These are phyloP conservation scores for Andricus quercusramuli DNA, from an alignment of 2,888 invertebrate species.

Conservation along the genomic window DNA sequence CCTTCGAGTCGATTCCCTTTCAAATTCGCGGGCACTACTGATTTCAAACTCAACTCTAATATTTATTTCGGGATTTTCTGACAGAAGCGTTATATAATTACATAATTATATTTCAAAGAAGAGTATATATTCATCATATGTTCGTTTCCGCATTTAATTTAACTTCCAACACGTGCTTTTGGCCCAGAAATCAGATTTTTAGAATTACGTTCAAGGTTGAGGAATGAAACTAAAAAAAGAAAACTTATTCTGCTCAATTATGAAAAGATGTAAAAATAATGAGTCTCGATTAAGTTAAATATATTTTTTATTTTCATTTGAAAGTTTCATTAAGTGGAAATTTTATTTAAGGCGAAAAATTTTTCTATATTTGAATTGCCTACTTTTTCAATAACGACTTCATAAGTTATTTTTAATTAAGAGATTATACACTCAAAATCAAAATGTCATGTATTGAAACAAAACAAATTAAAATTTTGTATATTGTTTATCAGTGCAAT, in stretches of 20 bases:
- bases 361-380: too few relatives aligned
- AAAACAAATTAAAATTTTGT: too few relatives aligned
- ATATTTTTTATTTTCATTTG: neutral
- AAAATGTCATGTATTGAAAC: too few relatives aligned
- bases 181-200: constrained; percentile 2
- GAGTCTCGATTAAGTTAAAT: neutral
- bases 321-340: neutral
- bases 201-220: neutral
- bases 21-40: constrained; percentile 27
- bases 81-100: constrained; percentile 60
- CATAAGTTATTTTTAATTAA: too few relatives aligned
- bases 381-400: too few relatives aligned
- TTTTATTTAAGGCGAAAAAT: too few relatives aligned
- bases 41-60: constrained; percentile 32
- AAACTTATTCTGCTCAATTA: neutral
- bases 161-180: constrained; percentile 4
- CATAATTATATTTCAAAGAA: constrained; percentile 47
- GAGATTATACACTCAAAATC: too few relatives aligned
- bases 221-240: neutral
- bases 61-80: constrained; percentile 56
- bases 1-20: neutral
- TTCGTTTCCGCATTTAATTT: constrained; percentile 15
- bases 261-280: neutral
- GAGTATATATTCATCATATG: neutral
- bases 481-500: too few relatives aligned